A percentile compares a stretch with the other conserved stretches of the same genome.
These are phyloP conservation scores for Dione vanillae DNA, from an alignment of 2,888 invertebrate species.

Conservation along the genomic window DNA sequence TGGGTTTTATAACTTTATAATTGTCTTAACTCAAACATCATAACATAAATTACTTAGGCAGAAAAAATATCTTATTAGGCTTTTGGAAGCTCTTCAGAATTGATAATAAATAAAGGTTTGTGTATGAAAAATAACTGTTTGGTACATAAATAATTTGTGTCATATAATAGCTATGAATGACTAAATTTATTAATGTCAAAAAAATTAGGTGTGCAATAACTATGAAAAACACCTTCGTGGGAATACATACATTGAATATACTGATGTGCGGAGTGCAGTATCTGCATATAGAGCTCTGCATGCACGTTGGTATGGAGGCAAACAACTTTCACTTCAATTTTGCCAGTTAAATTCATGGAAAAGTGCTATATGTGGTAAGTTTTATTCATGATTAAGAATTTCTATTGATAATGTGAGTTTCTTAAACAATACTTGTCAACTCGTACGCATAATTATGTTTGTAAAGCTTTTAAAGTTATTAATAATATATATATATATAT, in stretches of 20 bases:
- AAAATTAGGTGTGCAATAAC: slow-evolving; percentile 89
- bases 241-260: slow-evolving; percentile 94
- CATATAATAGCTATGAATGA: background rate
- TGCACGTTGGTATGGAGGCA: slow-evolving; percentile 94
- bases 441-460: too few species aligned
- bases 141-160: background rate
- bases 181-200: slow-evolving; percentile 1
- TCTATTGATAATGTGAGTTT: too few species aligned
- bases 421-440: too few species aligned
- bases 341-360: slow-evolving; percentile 92
- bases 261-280: slow-evolving; percentile 85
- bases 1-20: background rate
- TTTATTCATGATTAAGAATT: slow-evolving; percentile 2
- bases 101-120: slow-evolving; percentile 14
- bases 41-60: slow-evolving; percentile 18
- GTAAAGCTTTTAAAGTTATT: too few species aligned
- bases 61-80: background rate
- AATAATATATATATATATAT: too few species aligned
- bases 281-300: slow-evolving; percentile 90
- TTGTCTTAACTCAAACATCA: slow-evolving; percentile 27
- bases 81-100: slow-evolving; percentile 8
- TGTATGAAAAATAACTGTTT: slow-evolving; percentile 8
- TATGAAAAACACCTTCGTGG: slow-evolving; percentile 94
- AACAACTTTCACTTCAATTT: slow-evolving; percentile 92
- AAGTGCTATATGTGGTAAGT: slow-evolving; percentile 92